Conservation (phyloP, 2,113 vertebrate genomes). For the Eidolon helvum region DNA sequence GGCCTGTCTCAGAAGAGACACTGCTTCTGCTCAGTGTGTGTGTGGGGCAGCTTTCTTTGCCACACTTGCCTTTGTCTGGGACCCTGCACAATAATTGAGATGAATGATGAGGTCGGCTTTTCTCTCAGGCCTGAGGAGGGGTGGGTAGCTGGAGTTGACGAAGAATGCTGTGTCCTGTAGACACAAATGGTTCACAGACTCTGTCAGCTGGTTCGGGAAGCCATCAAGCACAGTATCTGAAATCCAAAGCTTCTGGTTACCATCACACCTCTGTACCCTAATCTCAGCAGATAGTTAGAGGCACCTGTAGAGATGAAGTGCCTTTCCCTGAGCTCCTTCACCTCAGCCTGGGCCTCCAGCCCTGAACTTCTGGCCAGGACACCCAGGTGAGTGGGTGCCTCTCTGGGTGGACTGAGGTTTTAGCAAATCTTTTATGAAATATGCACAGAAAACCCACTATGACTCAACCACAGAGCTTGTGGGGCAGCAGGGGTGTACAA, state of each 20-base stretch:
- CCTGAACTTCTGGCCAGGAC: no score
- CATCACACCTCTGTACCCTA: rapidly evolving
- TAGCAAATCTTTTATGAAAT: background rate
- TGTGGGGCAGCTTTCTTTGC: background rate
- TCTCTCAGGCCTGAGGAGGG: slow-evolving; percentile 82
- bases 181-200: slow-evolving; percentile 77
- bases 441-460: background rate
- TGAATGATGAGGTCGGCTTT: slow-evolving; percentile 86
- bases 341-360: background rate
- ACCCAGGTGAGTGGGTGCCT: background rate
- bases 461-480: background rate
- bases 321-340: background rate
- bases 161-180: slow-evolving; percentile 86
- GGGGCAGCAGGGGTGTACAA: background rate
- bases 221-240: slow-evolving; percentile 84
- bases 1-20: background rate
- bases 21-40: no score
- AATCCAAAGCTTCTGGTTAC: slow-evolving; percentile 61
- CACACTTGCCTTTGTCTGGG: slow-evolving; percentile 81
- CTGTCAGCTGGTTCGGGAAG: slow-evolving; percentile 85
- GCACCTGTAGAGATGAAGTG: background rate
- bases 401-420: background rate
- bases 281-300: background rate
- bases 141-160: slow-evolving; percentile 85
- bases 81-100: slow-evolving; percentile 86